Conservation (phyloP, 2,797 vertebrate species). For the Gila robusta region DNA sequence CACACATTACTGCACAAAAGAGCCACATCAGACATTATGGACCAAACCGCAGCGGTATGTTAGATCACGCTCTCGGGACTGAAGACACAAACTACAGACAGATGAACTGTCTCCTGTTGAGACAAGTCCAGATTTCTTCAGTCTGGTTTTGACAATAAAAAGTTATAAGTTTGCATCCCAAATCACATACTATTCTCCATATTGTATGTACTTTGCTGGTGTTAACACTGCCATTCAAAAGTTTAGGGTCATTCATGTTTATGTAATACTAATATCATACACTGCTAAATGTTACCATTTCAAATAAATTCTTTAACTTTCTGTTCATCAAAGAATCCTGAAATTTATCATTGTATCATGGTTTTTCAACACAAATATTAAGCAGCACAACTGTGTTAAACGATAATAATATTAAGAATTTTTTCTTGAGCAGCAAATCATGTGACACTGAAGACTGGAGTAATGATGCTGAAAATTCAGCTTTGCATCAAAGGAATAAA, state of each 20-base stretch:
- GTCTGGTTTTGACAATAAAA: not conserved
- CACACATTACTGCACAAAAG: conserved; percentile 46
- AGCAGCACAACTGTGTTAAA: not conserved
- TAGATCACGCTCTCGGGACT: conserved; percentile 11
- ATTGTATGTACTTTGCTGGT: not conserved
- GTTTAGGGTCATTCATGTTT: not conserved
- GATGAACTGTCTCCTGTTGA: conserved; percentile 3
- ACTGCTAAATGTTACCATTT: not conserved
- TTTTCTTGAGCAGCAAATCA: not conserved
- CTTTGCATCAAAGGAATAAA: not conserved
- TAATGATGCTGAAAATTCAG: not conserved
- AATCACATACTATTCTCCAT: not conserved
- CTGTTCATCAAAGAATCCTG: not conserved
- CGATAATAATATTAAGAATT: not conserved
- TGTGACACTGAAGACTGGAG: not conserved
- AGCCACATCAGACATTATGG: conserved; percentile 3
- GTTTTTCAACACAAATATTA: not conserved
- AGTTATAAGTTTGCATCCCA: not conserved
- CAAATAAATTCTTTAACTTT: not conserved
- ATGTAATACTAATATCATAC: not conserved
- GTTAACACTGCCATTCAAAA: not conserved
- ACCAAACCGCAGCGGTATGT: not conserved
- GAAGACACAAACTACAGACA: not conserved
- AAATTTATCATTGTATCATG: not conserved
- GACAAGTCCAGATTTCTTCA: not conserved